Percentiles rank a stretch among this genome's conserved stretches.
Evolutionary conservation across 2,888 invertebrate species (phyloP).

Genomic region (Ophion ellenae): DNA sequence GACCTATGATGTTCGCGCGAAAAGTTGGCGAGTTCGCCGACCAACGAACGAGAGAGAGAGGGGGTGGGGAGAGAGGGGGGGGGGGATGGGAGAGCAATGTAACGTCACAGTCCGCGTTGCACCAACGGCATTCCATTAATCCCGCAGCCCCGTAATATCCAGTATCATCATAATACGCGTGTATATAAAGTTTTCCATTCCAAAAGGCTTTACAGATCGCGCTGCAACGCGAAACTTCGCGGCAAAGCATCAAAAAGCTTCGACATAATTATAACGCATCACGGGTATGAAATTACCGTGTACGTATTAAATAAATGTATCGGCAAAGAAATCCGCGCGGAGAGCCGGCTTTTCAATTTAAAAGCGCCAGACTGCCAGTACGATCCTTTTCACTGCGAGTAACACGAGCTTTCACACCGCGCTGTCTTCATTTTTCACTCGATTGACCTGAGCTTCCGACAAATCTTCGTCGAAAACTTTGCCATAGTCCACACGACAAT

Average conservation of each 20-base stretch:
- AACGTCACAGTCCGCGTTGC: neutral
- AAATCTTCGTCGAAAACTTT: neutral
- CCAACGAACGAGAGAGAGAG: constrained; percentile 52
- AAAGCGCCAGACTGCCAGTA: neutral
- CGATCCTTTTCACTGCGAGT: neutral
- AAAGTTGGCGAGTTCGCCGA: constrained; percentile 31
- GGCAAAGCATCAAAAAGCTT: constrained; percentile 15
- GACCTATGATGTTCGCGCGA: constrained; percentile 30
- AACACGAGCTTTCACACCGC: neutral
- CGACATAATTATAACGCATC: constrained; percentile 36
- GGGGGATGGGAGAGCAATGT: too few relatives aligned
- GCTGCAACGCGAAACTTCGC: constrained; percentile 16
- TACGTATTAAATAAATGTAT: constrained; percentile 15
- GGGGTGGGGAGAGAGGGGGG: too few relatives aligned
- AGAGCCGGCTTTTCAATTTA: neutral
- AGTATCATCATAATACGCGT: constrained; percentile 5
- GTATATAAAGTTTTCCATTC: neutral
- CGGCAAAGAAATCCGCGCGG: neutral
- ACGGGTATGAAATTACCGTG: neutral
- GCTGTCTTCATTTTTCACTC: neutral
- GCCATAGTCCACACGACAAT: neutral
- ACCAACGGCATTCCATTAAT: constrained; percentile 48
- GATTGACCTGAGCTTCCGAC: neutral
- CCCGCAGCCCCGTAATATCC: constrained; percentile 24
- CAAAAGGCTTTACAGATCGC: constrained; percentile 26